Evolutionary conservation across 2,113 vertebrate species (phyloP).

Genomic region (Calidris pygmaea): DNA sequence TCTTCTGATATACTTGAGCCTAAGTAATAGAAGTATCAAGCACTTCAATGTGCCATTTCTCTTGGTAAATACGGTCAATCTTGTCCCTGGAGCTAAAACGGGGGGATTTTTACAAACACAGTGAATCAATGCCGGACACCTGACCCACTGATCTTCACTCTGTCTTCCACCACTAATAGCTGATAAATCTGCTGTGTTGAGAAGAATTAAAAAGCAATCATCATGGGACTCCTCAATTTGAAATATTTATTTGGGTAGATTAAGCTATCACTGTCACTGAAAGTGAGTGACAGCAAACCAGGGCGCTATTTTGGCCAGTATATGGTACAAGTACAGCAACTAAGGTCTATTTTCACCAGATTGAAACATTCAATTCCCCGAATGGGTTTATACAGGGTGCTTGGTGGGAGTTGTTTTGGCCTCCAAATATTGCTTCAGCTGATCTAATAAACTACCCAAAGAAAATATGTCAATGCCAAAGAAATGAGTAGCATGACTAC

Average conservation of each 20-base stretch:
- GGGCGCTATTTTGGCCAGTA: neutral
- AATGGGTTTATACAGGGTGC: neutral
- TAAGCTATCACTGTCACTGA: neutral
- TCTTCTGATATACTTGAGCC: neutral
- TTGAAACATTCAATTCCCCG: neutral
- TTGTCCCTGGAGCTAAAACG: neutral
- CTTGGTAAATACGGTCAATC: conserved; percentile 4
- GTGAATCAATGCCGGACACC: conserved; percentile 9
- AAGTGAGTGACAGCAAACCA: neutral
- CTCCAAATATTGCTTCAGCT: neutral
- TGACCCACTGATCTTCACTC: neutral
- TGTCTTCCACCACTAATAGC: neutral
- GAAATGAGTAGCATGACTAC: neutral
- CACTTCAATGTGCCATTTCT: neutral
- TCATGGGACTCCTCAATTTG: neutral
- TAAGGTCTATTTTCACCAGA: neutral
- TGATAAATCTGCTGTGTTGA: neutral
- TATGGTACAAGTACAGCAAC: neutral
- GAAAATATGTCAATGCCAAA: neutral
- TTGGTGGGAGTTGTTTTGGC: neutral
- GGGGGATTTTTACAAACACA: neutral
- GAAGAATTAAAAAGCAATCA: neutral
- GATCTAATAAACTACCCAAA: neutral
- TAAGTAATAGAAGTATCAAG: neutral
- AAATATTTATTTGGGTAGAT: conserved; percentile 9